A percentile compares a stretch with the other conserved stretches of the same genome.
Conservation (phyloP, 2,797 vertebrate genomes). For the Triplophysa bombifrons region DNA sequence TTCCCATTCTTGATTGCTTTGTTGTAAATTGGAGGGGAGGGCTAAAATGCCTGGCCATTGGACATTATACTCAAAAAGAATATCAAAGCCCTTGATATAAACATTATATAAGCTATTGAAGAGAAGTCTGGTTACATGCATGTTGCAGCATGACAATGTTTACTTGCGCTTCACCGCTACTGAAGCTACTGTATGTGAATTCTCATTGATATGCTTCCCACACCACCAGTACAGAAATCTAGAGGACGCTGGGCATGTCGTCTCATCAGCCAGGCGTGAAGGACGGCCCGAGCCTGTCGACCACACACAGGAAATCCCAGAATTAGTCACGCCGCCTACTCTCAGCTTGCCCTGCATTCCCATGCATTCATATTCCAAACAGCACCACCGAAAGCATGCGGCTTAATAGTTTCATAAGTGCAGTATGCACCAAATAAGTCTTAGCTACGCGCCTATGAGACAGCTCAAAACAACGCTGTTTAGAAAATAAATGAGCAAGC, state of each 20-base stretch:
- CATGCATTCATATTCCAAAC: constrained; percentile 37
- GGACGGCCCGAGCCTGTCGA: constrained; percentile 30
- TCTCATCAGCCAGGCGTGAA: constrained; percentile 46
- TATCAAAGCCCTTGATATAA: background rate
- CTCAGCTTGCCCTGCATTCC: constrained; percentile 28
- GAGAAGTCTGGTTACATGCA: no score
- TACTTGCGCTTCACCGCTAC: background rate
- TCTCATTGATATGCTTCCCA: constrained; percentile 24
- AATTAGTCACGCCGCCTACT: constrained; percentile 46
- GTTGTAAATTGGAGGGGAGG: no score
- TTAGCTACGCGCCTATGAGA: constrained; percentile 14
- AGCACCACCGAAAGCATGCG: constrained; percentile 18
- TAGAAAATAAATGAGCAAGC: constrained; percentile 34
- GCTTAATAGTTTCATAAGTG: constrained; percentile 35
- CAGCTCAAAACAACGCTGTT: constrained; percentile 13
- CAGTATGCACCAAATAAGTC: constrained; percentile 9
- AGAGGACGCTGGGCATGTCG: constrained; percentile 22
- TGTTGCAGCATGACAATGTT: background rate
- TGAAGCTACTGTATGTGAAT: constrained; percentile 4
- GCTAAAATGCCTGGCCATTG: no score
- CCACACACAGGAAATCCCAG: constrained; percentile 50
- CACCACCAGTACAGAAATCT: background rate
- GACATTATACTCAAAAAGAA: no score
- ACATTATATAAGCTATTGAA: no score
- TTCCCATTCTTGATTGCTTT: no score